A percentile compares a stretch with the other conserved stretches of the same genome.
These are phyloP conservation scores for Pseudolycoriella hygida DNA, from an alignment of 2,888 invertebrate species.

Conservation along the genomic window DNA sequence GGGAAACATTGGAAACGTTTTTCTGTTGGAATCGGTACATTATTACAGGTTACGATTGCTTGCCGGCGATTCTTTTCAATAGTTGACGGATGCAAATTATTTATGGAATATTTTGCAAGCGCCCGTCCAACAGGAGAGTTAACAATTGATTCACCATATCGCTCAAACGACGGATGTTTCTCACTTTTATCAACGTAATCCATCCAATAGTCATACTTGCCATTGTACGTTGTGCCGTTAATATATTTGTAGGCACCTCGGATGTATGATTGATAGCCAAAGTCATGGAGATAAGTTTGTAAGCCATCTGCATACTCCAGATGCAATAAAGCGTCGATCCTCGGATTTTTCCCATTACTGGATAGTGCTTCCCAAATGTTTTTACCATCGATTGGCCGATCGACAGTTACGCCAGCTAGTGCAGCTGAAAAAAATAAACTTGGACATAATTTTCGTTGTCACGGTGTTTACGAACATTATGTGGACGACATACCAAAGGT, in stretches of 20 bases:
- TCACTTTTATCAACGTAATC: slow-evolving; percentile 14
- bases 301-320: slow-evolving; percentile 35
- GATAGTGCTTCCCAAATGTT: slow-evolving; percentile 49
- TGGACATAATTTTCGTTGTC: no score
- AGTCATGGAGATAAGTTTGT: slow-evolving; percentile 51
- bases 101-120: slow-evolving; percentile 11
- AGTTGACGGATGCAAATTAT: no score
- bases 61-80: neutral
- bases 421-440: neutral
- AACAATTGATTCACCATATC: slow-evolving; percentile 16
- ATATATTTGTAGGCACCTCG: slow-evolving; percentile 20
- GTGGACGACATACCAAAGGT: slow-evolving; percentile 38
- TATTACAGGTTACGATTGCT: neutral
- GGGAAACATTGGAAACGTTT: slow-evolving; percentile 17
- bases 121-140: slow-evolving; percentile 15
- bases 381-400: slow-evolving; percentile 37
- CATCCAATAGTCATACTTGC: slow-evolving; percentile 15
- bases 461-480: no score
- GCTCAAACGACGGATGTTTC: slow-evolving; percentile 16
- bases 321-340: no score
- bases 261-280: slow-evolving; percentile 19
- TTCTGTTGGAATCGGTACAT: neutral
- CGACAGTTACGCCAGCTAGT: slow-evolving; percentile 18
- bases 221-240: slow-evolving; percentile 20
- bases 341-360: slow-evolving; percentile 24